phyloP scores from a whole-genome alignment of 2,888 invertebrate species.

The Caenorhabditis wallacei region DNA sequence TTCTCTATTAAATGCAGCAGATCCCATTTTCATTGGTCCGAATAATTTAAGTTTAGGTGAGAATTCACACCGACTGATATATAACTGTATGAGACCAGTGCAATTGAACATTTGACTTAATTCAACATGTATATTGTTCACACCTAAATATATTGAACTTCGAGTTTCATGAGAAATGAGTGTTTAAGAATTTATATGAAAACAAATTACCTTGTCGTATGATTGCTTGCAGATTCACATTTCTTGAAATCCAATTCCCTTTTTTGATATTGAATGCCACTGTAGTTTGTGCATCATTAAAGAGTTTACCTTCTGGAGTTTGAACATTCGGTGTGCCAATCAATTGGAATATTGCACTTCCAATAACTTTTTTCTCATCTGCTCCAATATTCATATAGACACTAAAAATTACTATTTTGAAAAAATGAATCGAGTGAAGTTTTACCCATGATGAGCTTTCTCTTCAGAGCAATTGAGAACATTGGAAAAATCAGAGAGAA shows the following conservation, averaged over 20 bases:
- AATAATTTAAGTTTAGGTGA: slow-evolving; percentile 32
- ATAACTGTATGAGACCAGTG: slow-evolving; percentile 19
- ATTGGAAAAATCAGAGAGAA: slow-evolving; percentile 5
- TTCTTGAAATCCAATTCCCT: slow-evolving; percentile 20
- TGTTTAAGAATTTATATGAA: not conserved
- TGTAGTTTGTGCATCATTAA: slow-evolving; percentile 6
- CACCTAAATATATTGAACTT: not conserved
- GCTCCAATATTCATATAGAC: slow-evolving; percentile 26
- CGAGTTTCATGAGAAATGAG: too few species aligned
- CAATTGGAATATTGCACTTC: not conserved
- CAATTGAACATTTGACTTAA: slow-evolving; percentile 12
- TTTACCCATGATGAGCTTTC: slow-evolving; percentile 23
- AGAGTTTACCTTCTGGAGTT: slow-evolving; percentile 17
- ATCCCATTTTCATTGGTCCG: not conserved
- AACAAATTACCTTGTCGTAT: slow-evolving; percentile 9
- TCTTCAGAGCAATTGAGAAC: slow-evolving; percentile 30
- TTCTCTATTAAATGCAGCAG: not conserved
- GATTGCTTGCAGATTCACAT: slow-evolving; percentile 7
- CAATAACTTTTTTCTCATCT: not conserved
- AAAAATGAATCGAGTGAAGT: not conserved
- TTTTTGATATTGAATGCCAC: slow-evolving; percentile 32
- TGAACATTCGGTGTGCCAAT: not conserved
- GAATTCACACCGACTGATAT: slow-evolving; percentile 30
- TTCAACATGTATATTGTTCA: not conserved
- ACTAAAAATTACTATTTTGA: slow-evolving; percentile 4